Conservation (phyloP, 2,888 invertebrate genomes). For the Diarsia brunnea region DNA sequence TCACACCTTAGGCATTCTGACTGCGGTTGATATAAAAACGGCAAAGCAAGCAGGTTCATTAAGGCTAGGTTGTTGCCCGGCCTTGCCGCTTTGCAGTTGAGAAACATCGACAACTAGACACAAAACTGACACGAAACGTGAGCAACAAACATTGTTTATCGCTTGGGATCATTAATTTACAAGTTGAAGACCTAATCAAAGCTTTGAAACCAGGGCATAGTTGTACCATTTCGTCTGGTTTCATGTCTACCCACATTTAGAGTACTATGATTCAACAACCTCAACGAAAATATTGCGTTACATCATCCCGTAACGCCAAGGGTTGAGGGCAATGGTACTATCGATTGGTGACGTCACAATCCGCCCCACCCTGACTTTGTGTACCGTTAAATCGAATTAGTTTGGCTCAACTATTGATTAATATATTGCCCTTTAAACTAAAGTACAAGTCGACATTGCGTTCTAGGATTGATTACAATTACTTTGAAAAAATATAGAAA, state of each 20-base stretch:
- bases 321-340: constrained; percentile 68
- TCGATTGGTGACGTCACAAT: constrained; percentile 79
- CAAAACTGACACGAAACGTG: constrained; percentile 36
- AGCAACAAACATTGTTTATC: constrained; percentile 28
- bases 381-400: constrained; percentile 41
- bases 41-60: constrained; percentile 46
- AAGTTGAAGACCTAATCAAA: constrained; percentile 3
- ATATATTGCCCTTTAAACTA: constrained; percentile 26
- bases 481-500: neutral
- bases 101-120: constrained; percentile 43
- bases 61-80: constrained; percentile 62
- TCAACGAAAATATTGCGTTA: constrained; percentile 72
- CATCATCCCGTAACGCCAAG: constrained; percentile 71
- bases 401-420: constrained; percentile 34
- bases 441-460: constrained; percentile 3
- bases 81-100: constrained; percentile 60
- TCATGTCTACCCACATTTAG: constrained; percentile 58
- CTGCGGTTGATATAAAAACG: constrained; percentile 54
- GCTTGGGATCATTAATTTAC: constrained; percentile 1
- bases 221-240: constrained; percentile 55
- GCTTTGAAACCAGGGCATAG: constrained; percentile 27
- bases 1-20: constrained; percentile 33
- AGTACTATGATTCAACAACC: constrained; percentile 64
- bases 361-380: constrained; percentile 64
- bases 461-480: neutral